Evolutionary conservation across 2,888 invertebrate species (phyloP), one percentile per base, ranked within the genome.

Genomic region (Drosophila tanythrix): DNA sequence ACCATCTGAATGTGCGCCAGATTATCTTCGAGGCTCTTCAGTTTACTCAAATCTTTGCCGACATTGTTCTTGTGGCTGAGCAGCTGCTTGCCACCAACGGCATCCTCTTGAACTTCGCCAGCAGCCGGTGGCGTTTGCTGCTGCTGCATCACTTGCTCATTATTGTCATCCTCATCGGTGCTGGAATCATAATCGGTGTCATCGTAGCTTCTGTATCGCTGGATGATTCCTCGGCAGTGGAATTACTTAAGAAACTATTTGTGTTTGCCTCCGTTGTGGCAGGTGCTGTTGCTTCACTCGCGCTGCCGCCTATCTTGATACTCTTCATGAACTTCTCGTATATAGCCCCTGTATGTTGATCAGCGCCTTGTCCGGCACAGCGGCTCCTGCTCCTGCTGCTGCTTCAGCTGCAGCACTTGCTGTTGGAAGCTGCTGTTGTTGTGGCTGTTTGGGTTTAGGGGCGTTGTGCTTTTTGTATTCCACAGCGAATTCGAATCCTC

Each of bases 261-360:
- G 81, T 77, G 7, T 59, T 51, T 18, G 48, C 46, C 13, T 40
- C 62, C 4, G 46, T 29, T 18, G 31, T 53, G 3, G 29, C 60
- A 33, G 50, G 25, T 25, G 60, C 15, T 36, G 66, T 25, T n/a
- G 56, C 55, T 15, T 73, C 72, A 27, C 25, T 51, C 4, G 36
- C n/a, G 21, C n/a, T 52, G 13, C 13, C 90, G 76, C 53, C 87
- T 91, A 74, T 79, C 33, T 91, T 91, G 33, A 93, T 93, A 75
- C 92, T 92, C 65, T 91, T 91, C 68, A 93, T 91, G 55, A 93
- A 93, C 64, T 92, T 91, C 66, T 93, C 92, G 64, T 93, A 93
- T 93, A 93, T 13, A 93, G 56, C 8, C 91, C 90, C 62, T 92
- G 91, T 84, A 93, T 92, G 27, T 84, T 91, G 35, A 90, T 90